Base-by-base conservation (phyloP, 2,113 vertebrate species). In the Sebastes fasciatus region DNA sequence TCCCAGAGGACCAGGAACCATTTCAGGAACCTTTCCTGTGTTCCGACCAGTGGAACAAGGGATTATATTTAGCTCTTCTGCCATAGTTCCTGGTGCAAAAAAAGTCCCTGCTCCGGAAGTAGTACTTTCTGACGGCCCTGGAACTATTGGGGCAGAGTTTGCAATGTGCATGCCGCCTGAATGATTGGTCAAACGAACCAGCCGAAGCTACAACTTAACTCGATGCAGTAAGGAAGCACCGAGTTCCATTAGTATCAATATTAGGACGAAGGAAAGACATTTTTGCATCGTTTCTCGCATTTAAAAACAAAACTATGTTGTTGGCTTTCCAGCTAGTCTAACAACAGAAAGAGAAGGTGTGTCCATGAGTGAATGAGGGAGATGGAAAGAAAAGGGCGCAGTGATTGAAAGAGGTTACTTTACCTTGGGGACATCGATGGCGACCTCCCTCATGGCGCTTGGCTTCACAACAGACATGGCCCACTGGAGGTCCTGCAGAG, bases 401-500 rank as follows among this genome's bases (percentile, higher is more conserved):
- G n/a, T 10, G 8, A 16, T 3, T 0, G 2, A 21, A 13, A 21
- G 48, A 57, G 17, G 8, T 63, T 26, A 1, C 6, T 2, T 11
- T 90, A 99, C 98, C 95, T 96, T 98, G 71, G 98, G 98, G 54
- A 99, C 96, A 72, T 99, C 98, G 4, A 99, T 92, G 52, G 98
- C 96, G 64, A 99, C 97, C 87, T 99, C 98, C 90, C 98, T 97
- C 98, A 99, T 99, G 81, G 98, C 98, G 3, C 98, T 99, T 89
- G 98, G 98, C 91, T 97, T 97, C 90, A 99, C 95, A 16, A 95
- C 95, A 13, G 96, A 96, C 96, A 97, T 96, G 49, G 96, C 98
- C 95, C 96, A 96, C 87, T 96, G 95, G 82, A 99, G 98, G 94
- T 99, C 98, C 82, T 91, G 94, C 83, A 96, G 79, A 34, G 96